phyloP scores from a whole-genome alignment of 2,797 vertebrate genomes.

The Scleropages formosus region DNA sequence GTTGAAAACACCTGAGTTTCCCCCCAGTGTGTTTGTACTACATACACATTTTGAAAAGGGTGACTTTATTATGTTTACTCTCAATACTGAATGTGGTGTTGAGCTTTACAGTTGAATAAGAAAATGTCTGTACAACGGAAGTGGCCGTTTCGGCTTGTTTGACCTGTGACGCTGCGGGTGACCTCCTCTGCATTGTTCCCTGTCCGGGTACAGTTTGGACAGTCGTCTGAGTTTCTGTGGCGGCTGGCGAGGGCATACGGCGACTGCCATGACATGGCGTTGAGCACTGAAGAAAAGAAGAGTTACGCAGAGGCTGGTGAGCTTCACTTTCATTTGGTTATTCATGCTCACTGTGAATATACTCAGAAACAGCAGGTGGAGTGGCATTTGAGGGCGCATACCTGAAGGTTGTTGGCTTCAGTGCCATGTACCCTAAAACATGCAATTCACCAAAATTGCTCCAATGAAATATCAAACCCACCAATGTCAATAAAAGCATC shows the following conservation, averaged over 20 bases:
- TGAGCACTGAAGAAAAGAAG: constrained; percentile 79
- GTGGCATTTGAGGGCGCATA: too few relatives aligned
- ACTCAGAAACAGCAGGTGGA: too few relatives aligned
- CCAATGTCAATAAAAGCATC: too few relatives aligned
- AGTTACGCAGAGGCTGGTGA: constrained; percentile 80
- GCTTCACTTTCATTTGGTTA: constrained; percentile 12
- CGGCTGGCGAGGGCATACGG: constrained; percentile 82
- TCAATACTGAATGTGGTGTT: not conserved
- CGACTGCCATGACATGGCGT: constrained; percentile 81
- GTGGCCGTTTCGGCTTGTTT: not conserved
- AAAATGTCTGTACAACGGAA: not conserved
- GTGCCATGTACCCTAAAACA: too few relatives aligned
- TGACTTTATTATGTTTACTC: not conserved
- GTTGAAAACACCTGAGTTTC: too few relatives aligned
- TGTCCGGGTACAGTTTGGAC: constrained; percentile 69
- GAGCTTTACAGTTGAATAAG: not conserved
- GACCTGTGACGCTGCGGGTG: not conserved
- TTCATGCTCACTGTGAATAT: not conserved
- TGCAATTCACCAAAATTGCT: too few relatives aligned
- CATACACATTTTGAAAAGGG: too few relatives aligned
- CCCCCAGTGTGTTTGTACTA: not conserved
- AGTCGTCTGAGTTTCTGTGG: constrained; percentile 82
- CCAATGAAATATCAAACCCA: too few relatives aligned
- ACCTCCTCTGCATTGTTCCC: too few relatives aligned
- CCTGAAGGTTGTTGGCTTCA: too few relatives aligned